Percentiles rank a stretch among this genome's conserved stretches.
phyloP scores from a whole-genome alignment of 2,797 vertebrate genomes.

The Sardinella longiceps region DNA sequence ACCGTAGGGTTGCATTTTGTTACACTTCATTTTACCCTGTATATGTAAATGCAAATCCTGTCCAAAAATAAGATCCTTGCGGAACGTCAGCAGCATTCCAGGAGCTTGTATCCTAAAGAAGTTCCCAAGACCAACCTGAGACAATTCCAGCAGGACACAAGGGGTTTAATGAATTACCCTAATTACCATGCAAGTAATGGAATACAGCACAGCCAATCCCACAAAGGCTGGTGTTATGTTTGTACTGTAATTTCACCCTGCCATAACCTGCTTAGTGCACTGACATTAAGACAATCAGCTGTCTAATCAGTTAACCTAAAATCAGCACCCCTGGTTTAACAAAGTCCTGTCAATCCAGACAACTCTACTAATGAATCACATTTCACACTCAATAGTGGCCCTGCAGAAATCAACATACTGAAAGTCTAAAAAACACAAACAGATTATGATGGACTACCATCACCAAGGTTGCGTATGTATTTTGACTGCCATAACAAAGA shows the following conservation, averaged over 20 bases:
- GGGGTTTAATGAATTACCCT: background rate
- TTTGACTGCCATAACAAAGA: no score
- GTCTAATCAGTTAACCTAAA: background rate
- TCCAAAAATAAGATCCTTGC: conserved; percentile 21
- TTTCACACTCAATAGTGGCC: background rate
- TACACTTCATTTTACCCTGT: conserved; percentile 12
- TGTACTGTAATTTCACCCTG: conserved; percentile 12
- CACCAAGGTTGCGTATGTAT: no score
- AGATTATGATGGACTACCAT: no score
- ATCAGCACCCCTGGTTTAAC: background rate
- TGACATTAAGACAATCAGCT: background rate
- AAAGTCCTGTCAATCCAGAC: background rate
- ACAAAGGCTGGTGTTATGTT: background rate
- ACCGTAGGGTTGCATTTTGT: conserved; percentile 24
- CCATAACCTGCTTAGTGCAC: background rate
- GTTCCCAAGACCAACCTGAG: background rate
- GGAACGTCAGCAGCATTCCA: conserved; percentile 1
- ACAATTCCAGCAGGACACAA: background rate
- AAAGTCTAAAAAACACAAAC: no score
- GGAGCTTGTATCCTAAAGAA: background rate
- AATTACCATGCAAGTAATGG: background rate
- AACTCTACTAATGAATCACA: background rate
- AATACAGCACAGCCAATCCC: background rate
- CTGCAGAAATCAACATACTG: background rate
- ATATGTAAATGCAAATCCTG: conserved; percentile 26